Percentiles rank a stretch among this genome's conserved stretches.
phyloP scores from a whole-genome alignment of 92 coral and sea anemone genomes.

The Paragorgia papillata region DNA sequence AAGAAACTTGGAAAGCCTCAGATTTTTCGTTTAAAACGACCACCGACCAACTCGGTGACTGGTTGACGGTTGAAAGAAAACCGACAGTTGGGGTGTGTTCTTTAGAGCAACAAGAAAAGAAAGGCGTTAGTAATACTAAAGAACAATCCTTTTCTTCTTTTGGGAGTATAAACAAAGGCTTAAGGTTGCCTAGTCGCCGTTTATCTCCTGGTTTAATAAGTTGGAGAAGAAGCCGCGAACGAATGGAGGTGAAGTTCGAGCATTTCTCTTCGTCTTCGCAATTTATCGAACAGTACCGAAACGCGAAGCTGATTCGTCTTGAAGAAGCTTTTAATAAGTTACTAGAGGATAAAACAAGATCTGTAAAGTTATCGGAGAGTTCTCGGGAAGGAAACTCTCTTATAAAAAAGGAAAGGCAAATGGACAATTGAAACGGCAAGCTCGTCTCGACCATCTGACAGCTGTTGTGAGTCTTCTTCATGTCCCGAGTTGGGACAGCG shows the following conservation, averaged over 20 bases:
- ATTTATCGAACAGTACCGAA: constrained; percentile 31
- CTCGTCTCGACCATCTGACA: not conserved
- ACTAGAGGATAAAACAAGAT: not conserved
- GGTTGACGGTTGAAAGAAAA: not conserved
- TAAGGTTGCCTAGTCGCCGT: not conserved
- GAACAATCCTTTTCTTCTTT: not conserved
- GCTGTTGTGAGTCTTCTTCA: not conserved
- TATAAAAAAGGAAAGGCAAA: not conserved
- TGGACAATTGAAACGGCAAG: not conserved
- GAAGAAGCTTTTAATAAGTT: constrained; percentile 7
- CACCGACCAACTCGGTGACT: not conserved
- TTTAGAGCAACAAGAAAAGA: not conserved
- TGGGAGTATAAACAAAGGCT: not conserved
- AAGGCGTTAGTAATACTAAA: not conserved
- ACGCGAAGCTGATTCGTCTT: constrained; percentile 5
- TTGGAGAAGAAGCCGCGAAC: not conserved
- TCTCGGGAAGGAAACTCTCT: not conserved
- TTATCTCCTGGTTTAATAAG: not conserved
- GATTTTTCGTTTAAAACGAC: not conserved
- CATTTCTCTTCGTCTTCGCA: constrained; percentile 20
- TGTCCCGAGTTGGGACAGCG: not conserved
- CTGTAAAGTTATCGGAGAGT: not conserved
- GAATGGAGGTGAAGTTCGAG: constrained; percentile 10
- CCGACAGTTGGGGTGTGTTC: not conserved
- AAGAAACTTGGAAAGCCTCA: not conserved